These are phyloP conservation scores for Pandemis cinnamomeana DNA, from an alignment of 2,888 invertebrate genomes.

Conservation along the genomic window DNA sequence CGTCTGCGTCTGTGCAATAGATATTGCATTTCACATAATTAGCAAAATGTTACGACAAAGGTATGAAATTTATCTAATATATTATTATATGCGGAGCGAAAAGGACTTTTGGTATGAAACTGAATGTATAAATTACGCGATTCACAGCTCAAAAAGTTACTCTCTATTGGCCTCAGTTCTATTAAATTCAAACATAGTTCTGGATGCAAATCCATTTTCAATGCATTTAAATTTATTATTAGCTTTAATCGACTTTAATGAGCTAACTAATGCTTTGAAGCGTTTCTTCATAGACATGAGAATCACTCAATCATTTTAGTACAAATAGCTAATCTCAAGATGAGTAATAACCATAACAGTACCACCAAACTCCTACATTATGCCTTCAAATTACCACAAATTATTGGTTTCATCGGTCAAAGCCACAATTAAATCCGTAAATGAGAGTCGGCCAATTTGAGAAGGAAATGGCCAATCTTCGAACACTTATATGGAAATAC, in stretches of 20 bases:
- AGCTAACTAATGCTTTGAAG: constrained; percentile 3
- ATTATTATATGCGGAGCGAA: too few species aligned
- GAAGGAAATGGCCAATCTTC: constrained; percentile 52
- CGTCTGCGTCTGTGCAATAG: constrained; percentile 58
- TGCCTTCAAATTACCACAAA: constrained; percentile 48
- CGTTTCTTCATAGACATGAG: constrained; percentile 13
- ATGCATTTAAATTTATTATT: not conserved
- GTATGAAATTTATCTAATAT: constrained; percentile 42
- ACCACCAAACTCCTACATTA: constrained; percentile 42
- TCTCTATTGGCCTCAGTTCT: too few species aligned
- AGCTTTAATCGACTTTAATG: not conserved
- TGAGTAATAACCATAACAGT: constrained; percentile 37
- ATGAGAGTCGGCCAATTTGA: constrained; percentile 51
- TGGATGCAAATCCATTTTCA: constrained; percentile 3
- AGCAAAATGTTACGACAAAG: constrained; percentile 56
- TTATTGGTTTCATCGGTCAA: constrained; percentile 48
- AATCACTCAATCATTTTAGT: constrained; percentile 37
- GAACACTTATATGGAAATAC: constrained; percentile 43
- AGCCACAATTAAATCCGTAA: constrained; percentile 51
- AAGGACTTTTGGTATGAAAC: too few species aligned
- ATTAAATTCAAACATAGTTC: not conserved
- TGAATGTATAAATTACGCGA: too few species aligned
- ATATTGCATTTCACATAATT: constrained; percentile 51
- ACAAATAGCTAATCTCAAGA: constrained; percentile 26
- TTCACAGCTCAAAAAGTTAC: too few species aligned